These are phyloP conservation scores for Nibea coibor DNA, from an alignment of 2,113 vertebrate genomes.

Conservation along the genomic window DNA sequence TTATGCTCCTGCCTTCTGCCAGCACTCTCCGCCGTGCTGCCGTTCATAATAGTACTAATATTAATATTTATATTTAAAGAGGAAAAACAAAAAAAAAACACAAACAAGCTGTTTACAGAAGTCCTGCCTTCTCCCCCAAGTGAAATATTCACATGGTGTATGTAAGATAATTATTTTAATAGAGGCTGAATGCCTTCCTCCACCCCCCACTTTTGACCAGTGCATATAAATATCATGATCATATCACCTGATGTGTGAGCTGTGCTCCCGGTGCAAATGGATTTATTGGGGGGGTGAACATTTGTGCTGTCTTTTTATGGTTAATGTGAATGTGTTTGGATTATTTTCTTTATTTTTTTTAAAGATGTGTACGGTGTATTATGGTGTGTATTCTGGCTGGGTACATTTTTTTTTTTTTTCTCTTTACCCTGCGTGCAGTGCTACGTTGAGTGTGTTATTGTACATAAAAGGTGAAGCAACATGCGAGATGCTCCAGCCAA, in stretches of 20 bases:
- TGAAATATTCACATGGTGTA: slow-evolving; percentile 62
- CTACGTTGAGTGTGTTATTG: slow-evolving; percentile 52
- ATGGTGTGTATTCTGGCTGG: slow-evolving; percentile 44
- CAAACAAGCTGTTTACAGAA: slow-evolving; percentile 75
- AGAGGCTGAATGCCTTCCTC: slow-evolving; percentile 10
- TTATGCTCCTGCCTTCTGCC: slow-evolving; percentile 41
- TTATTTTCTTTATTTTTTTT: slow-evolving; percentile 43
- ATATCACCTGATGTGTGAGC: slow-evolving; percentile 57
- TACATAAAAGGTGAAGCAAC: slow-evolving; percentile 45
- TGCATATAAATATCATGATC: slow-evolving; percentile 55
- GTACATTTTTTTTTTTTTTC: slow-evolving; percentile 44
- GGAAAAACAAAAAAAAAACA: slow-evolving; percentile 9
- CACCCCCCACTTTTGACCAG: slow-evolving; percentile 22
- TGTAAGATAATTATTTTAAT: slow-evolving; percentile 62
- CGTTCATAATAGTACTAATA: slow-evolving; percentile 25
- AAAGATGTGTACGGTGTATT: slow-evolving; percentile 48
- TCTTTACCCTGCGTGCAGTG: slow-evolving; percentile 64
- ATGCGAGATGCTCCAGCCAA: slow-evolving; percentile 45
- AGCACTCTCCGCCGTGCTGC: slow-evolving; percentile 44
- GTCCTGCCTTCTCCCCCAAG: slow-evolving; percentile 71
- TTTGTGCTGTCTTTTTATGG: slow-evolving; percentile 32
- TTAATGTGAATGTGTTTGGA: slow-evolving; percentile 60
- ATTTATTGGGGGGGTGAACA: background rate
- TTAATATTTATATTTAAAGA: slow-evolving; percentile 66
- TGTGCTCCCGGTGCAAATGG: slow-evolving; percentile 62